phyloP scores from a whole-genome alignment of 2,888 invertebrate genomes.

The Tupiocoris notatus region DNA sequence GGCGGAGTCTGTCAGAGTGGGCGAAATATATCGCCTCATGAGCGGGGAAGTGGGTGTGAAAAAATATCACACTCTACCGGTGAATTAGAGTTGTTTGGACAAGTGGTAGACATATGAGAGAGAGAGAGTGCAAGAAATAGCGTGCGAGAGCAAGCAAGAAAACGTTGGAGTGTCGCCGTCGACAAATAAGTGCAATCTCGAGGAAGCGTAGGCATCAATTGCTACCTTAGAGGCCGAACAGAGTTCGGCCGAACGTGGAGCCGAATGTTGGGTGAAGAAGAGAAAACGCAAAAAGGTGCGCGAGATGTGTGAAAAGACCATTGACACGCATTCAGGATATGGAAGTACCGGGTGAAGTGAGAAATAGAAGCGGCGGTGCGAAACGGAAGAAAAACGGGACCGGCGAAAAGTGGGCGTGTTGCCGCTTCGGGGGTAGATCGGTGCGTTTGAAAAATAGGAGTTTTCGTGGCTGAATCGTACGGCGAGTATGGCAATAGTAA shows the following conservation, averaged over 20 bases:
- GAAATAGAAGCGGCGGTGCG: neutral
- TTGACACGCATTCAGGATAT: too few relatives aligned
- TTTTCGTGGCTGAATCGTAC: too few relatives aligned
- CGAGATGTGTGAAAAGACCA: too few relatives aligned
- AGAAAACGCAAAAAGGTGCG: too few relatives aligned
- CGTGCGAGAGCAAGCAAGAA: neutral
- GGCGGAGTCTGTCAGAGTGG: too few relatives aligned
- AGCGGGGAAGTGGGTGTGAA: neutral
- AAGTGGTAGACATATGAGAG: neutral
- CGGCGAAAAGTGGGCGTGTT: too few relatives aligned
- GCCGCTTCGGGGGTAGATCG: too few relatives aligned
- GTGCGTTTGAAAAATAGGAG: too few relatives aligned
- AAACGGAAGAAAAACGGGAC: neutral
- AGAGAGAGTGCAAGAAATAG: neutral
- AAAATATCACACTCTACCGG: neutral
- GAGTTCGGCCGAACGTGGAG: neutral
- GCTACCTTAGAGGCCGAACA: constrained; percentile 1
- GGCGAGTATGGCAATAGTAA: too few relatives aligned
- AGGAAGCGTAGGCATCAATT: constrained; percentile 39
- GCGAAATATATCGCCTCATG: too few relatives aligned
- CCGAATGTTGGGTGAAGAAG: too few relatives aligned
- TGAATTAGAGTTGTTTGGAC: neutral
- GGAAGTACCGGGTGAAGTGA: too few relatives aligned
- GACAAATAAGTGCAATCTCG: constrained; percentile 42
- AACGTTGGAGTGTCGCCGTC: constrained; percentile 33